These are phyloP conservation scores for Coracopsis vasa DNA, from an alignment of 2,113 vertebrate species.

Conservation along the genomic window DNA sequence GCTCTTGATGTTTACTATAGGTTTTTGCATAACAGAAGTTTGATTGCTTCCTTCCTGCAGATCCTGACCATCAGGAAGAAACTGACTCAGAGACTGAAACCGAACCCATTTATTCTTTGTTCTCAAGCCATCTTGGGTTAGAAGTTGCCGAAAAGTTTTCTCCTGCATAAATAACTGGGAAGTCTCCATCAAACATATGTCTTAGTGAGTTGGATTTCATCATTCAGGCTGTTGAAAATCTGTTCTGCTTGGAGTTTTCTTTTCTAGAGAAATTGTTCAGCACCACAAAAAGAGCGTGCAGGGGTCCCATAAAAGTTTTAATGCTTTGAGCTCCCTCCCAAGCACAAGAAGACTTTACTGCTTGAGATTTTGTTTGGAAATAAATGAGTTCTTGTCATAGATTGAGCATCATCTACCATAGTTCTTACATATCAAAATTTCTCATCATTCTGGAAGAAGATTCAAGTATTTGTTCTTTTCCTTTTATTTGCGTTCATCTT, in stretches of 20 bases:
- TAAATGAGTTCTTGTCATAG: neutral
- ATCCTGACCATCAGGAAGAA: neutral
- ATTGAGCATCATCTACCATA: neutral
- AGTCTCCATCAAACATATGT: neutral
- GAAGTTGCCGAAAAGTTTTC: neutral
- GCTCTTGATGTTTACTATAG: neutral
- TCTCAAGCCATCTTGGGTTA: neutral
- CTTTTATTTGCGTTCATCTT: neutral
- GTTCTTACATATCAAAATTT: neutral
- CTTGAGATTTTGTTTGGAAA: slow-evolving; percentile 44
- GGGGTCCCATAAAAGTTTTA: neutral
- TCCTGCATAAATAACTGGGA: neutral
- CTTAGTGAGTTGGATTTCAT: neutral
- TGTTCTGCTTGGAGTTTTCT: neutral
- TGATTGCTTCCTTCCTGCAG: neutral
- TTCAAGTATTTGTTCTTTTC: neutral
- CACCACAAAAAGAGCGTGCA: neutral
- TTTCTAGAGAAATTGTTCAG: neutral
- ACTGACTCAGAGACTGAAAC: neutral
- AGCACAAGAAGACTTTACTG: neutral
- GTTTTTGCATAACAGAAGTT: neutral
- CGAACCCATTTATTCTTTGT: neutral
- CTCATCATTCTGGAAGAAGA: neutral
- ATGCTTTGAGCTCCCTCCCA: neutral
- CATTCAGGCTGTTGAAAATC: neutral